These are phyloP conservation scores for Anser cygnoides DNA, from an alignment of 2,113 vertebrate genomes.

Conservation along the genomic window DNA sequence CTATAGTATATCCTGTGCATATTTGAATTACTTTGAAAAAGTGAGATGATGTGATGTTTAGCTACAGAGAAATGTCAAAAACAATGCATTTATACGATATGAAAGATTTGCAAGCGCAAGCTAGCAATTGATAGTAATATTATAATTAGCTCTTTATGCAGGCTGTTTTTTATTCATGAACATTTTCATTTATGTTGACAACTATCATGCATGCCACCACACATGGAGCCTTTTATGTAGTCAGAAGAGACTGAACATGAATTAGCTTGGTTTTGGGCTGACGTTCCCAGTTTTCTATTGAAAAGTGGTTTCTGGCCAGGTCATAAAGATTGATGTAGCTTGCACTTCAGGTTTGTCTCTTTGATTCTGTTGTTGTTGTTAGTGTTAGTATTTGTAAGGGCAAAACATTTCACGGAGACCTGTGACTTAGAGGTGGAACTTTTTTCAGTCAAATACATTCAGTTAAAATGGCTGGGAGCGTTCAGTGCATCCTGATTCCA, in stretches of 20 bases:
- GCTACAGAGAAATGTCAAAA: conserved; percentile 62
- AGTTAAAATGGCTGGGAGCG: background rate
- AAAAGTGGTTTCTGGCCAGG: background rate
- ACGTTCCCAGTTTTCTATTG: background rate
- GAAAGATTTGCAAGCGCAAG: conserved; percentile 54
- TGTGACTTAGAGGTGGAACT: background rate
- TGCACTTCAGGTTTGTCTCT: background rate
- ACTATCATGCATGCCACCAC: conserved; percentile 57
- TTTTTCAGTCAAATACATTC: background rate
- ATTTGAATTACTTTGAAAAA: conserved; percentile 31
- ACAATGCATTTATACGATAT: conserved; percentile 66
- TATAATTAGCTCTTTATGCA: conserved; percentile 71
- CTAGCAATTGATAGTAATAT: conserved; percentile 71
- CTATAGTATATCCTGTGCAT: background rate
- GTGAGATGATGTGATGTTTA: conserved; percentile 70
- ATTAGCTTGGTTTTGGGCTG: background rate
- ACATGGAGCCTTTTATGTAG: conserved; percentile 1
- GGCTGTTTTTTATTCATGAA: conserved; percentile 69
- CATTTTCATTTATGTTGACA: conserved; percentile 73
- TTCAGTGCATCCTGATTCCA: background rate
- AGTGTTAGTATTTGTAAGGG: background rate
- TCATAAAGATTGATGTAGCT: background rate
- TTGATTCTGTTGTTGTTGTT: background rate
- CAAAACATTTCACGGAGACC: background rate
- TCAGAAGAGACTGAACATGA: background rate